Percentiles rank a stretch among this genome's conserved stretches.
These are phyloP conservation scores for Poecilia wingei DNA, from an alignment of 2,797 vertebrate genomes.

Conservation along the genomic window DNA sequence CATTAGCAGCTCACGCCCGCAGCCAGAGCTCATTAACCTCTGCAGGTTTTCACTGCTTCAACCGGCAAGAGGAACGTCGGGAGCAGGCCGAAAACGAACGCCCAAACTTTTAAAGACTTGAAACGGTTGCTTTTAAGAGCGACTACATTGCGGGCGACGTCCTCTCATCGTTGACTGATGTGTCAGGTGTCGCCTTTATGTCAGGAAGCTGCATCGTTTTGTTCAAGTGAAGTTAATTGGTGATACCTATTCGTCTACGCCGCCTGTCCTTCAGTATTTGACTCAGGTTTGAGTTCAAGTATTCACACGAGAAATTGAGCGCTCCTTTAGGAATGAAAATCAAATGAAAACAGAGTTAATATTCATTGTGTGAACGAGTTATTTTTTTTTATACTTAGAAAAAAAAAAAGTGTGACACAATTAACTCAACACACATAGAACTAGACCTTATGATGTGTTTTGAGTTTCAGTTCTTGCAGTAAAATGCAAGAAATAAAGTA, in stretches of 20 bases:
- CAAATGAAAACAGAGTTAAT: not conserved
- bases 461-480: not conserved
- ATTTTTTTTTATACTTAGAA: not conserved
- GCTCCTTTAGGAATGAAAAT: not conserved
- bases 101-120: not conserved
- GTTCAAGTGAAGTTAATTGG: not conserved
- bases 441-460: not conserved
- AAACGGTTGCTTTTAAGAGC: not conserved
- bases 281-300: not conserved
- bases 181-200: not conserved
- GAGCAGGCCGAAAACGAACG: not conserved
- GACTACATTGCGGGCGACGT: not conserved
- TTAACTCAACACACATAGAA: not conserved
- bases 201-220: not conserved
- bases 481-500: not conserved
- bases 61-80: conserved; percentile 18
- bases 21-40: conserved; percentile 66
- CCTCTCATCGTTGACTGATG: not conserved
- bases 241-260: not conserved
- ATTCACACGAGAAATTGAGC: not conserved
- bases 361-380: not conserved
- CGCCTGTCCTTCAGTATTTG: not conserved
- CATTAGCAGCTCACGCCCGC: conserved; percentile 49
- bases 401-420: too few species aligned
- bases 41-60: conserved; percentile 23